A percentile compares a stretch with the other conserved stretches of the same genome.
These are phyloP conservation scores for Burhinus bistriatus DNA, from an alignment of 2,113 vertebrate genomes.

Conservation along the genomic window DNA sequence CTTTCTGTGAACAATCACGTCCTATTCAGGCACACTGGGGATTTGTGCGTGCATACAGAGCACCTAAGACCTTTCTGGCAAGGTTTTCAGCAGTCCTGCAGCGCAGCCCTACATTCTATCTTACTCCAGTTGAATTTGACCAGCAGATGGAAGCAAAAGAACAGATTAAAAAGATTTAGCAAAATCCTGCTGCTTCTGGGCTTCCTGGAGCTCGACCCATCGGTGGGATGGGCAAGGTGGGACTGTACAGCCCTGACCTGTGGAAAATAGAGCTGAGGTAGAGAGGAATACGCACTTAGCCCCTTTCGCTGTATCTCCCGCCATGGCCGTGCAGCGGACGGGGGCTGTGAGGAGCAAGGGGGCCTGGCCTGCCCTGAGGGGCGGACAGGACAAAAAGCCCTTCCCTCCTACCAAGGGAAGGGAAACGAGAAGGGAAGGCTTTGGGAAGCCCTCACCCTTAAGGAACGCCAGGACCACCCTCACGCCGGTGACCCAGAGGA, in stretches of 20 bases:
- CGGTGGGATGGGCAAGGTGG: rapidly evolving
- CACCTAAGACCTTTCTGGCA: rapidly evolving
- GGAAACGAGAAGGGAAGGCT: rapidly evolving
- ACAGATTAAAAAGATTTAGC: neutral
- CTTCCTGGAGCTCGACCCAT: neutral
- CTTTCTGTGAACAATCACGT: neutral
- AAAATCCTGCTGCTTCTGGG: neutral
- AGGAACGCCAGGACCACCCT: rapidly evolving
- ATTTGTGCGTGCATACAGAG: rapidly evolving
- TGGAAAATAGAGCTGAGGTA: rapidly evolving
- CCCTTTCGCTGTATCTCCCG: rapidly evolving
- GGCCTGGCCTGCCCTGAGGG: neutral
- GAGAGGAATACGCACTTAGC: rapidly evolving
- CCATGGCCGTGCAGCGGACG: rapidly evolving
- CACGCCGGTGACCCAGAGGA: rapidly evolving
- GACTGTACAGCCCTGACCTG: neutral
- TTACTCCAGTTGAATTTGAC: neutral
- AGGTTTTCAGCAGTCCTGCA: neutral
- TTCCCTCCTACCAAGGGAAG: too few relatives aligned
- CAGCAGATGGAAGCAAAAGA: constrained; percentile 31
- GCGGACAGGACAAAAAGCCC: rapidly evolving
- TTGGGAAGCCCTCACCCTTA: rapidly evolving
- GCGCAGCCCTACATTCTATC: rapidly evolving
- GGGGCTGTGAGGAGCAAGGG: rapidly evolving
- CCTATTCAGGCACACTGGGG: rapidly evolving